A percentile compares a stretch with the other conserved stretches of the same genome.
These are phyloP conservation scores for Urophycis tenuis DNA, from an alignment of 2,797 vertebrate species.

Conservation along the genomic window DNA sequence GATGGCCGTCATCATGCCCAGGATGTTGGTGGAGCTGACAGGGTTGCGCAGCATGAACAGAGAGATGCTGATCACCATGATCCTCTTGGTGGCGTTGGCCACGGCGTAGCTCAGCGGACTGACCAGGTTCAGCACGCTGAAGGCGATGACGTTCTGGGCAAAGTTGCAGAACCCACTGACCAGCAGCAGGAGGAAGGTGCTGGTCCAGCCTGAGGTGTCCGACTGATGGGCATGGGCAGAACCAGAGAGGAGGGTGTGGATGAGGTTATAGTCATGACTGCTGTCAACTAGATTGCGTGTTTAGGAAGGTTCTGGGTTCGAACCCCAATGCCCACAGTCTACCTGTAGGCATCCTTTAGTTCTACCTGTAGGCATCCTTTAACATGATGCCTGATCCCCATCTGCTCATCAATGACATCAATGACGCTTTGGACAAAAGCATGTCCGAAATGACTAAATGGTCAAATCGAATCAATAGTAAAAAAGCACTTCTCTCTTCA, in stretches of 20 bases:
- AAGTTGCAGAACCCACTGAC: constrained; percentile 98
- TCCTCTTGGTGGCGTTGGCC: constrained; percentile 95
- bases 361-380: no score
- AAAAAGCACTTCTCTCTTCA: no score
- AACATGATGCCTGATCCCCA: background rate
- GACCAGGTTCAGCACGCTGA: constrained; percentile 95
- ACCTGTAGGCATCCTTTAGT: no score
- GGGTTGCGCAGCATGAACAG: constrained; percentile 94
- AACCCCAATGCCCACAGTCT: no score
- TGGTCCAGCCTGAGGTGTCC: constrained; percentile 73
- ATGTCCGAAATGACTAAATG: background rate
- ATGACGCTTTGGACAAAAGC: background rate
- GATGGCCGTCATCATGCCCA: constrained; percentile 97
- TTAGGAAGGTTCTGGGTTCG: no score
- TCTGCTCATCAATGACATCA: background rate
- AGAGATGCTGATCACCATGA: constrained; percentile 96
- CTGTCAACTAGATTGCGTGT: no score
- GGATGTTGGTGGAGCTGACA: constrained; percentile 81
- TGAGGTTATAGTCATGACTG: background rate
- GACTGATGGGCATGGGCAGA: constrained; percentile 57
- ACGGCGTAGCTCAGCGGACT: constrained; percentile 97
- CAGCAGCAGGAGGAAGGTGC: constrained; percentile 84
- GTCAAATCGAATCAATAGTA: no score
- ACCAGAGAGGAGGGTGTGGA: background rate
- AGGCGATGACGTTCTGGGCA: constrained; percentile 96